Evolutionary conservation across 2,888 invertebrate species (phyloP), one percentile per base, ranked within the genome.

Genomic region (Eledona agricola): DNA sequence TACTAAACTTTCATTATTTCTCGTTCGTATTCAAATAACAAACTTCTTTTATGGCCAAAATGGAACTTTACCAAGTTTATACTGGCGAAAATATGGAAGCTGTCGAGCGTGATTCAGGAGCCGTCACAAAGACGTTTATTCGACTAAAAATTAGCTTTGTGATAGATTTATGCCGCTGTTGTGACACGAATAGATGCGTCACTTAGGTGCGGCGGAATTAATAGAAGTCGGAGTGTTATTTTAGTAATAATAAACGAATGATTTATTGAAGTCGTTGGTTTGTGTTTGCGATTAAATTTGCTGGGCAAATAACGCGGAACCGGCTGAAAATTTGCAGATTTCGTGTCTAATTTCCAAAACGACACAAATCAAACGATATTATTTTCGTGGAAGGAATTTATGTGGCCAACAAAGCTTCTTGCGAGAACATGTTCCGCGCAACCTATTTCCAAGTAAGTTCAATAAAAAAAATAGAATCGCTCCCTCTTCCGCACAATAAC

Each of bases 21-120:
- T 64, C 69, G 68, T 71, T 70, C 69, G 69, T 68, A 71, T 71
- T 72, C 72, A 69, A 71, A 72, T 72, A 71, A 70, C 70, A 67
- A 70, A 69, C 70, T 70, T 70, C 70, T 71, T 70, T 72, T 69
- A 70, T 67, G 57, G 65, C 64, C 57, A 29, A 53, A 67, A 67
- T 62, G 65, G 66, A 64, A 69, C 60, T 67, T 67, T 55, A 52
- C 49, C 55, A 57, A 64, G 61, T 66, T 65, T 64, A 64, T 61
- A 58, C 56, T 58, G 55, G 55, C 42, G 58, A 62, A 67, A 68
- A 65, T 65, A 67, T 64, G 62, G 57, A 62, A 61, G 59, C 61
- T 59, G 62, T 62, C 63, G 57, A 47, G 57, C 59, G 63, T 59
- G 60, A 61, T 66, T 62, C 60, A 59, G 52, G 46, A 50, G 59